phyloP scores from a whole-genome alignment of 2,888 invertebrate genomes.

The Helicoverpa assulta region DNA sequence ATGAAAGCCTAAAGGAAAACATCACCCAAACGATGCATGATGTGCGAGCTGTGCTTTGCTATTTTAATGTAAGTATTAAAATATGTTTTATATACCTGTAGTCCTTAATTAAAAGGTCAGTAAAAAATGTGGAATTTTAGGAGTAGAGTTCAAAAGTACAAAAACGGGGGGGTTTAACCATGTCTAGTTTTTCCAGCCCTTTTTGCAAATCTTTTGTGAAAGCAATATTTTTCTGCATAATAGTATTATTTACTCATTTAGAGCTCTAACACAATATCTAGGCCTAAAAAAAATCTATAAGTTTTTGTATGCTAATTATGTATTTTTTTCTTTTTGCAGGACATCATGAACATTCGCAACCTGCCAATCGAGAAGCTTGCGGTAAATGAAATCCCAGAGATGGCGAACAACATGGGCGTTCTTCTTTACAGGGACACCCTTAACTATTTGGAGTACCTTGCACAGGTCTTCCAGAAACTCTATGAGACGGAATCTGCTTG shows the following conservation, averaged over 20 bases:
- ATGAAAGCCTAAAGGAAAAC: conserved; percentile 78
- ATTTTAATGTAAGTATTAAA: conserved; percentile 90
- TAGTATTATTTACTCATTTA: too few species aligned
- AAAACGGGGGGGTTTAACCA: too few species aligned
- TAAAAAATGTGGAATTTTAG: too few species aligned
- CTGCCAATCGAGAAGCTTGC: conserved; percentile 74
- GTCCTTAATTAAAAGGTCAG: too few species aligned
- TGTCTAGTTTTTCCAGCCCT: too few species aligned
- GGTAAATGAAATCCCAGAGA: conserved; percentile 76
- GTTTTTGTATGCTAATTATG: conserved; percentile 10
- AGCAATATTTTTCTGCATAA: too few species aligned
- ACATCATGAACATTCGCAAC: conserved; percentile 79
- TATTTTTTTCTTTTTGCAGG: conserved; percentile 74
- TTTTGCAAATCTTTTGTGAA: too few species aligned
- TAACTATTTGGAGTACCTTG: conserved; percentile 82
- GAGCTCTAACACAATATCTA: too few species aligned
- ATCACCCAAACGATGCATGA: conserved; percentile 91
- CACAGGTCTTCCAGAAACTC: conserved; percentile 79
- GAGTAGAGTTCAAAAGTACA: too few species aligned
- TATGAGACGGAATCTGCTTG: conserved; percentile 70
- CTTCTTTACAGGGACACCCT: conserved; percentile 83
- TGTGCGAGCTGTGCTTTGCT: conserved; percentile 92
- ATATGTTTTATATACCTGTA: not conserved
- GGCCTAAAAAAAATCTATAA: too few species aligned
- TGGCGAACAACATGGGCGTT: conserved; percentile 72